Base-by-base conservation (phyloP, 2,113 vertebrate genomes). In the Strigops habroptila region DNA sequence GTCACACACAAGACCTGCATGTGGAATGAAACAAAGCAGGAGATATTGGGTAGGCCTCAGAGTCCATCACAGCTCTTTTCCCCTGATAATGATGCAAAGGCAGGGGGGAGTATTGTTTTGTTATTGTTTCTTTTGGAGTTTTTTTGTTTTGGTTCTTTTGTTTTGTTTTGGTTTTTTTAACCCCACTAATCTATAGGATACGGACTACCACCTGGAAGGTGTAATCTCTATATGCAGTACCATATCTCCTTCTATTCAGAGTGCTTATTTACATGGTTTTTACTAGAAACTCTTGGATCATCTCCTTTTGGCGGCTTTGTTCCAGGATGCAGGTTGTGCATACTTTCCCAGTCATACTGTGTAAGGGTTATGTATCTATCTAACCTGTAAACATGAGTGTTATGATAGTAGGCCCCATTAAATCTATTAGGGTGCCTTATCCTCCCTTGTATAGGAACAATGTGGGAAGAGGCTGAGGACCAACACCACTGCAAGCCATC, bases 391-490 rank as follows among this genome's bases (percentile, higher is more conserved):
- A 63, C 24, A 48, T 14, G 10, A 55, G 16, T 14, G 10, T 41
- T 53, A 60, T 33, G 18, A 24, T 19, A 62, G 43, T 27, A 55
- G 8, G 10, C 13, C 16, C 10, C 2, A 68, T 35, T 39, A 63
- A 44, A 80, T 39, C 8, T 81, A 12, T 59, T 41, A 28, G 25
- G 24, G 6, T 76, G 12, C 24, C 14, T 57, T 10, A 44, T n/a
- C 4, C 12, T 52, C 21, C 37, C 8, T 70, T 76, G 48, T 39
- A 31, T 9, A 24, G 37, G 18, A 57, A 11, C 14, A 35, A 22
- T 0, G 1, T 7, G 8, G 8, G 6, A 75, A 39, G 17, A 44
- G 28, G 14, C 2, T 0, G 7, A 59, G n/a, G 43, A 59, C 25
- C 55, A 59, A 23, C 37, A 21, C 17, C 10, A 10, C 44, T 48